Evolutionary conservation across 2,797 vertebrate species (phyloP), one percentile per base, ranked within the genome.

Genomic region (Pelobates cultripes): DNA sequence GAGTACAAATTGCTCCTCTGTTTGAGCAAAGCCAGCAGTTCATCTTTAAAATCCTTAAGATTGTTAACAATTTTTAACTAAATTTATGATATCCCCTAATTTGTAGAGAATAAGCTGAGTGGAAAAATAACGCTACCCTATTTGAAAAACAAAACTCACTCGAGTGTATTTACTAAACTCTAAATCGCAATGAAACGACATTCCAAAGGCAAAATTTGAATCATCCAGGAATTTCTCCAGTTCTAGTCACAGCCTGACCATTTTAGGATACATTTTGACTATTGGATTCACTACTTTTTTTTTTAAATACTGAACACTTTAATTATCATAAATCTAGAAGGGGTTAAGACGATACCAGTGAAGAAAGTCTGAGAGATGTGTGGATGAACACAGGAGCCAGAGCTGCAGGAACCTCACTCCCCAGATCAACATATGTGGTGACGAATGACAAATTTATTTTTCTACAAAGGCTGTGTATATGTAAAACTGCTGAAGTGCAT

Each of bases 401-500:
- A 88, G 86, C 87, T 84, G 86, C 90, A 89, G 88, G 86, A 89
- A 86, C 88, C 88, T 92, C 87, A 6, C 92, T 95, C 94, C 92
- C 90, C 95, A 95, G 94, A 96, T 96, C 96, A 96, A 95, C 97
- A 97, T 97, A 96, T 96, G 97, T 96, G 95, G 96, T 99, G 97
- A 98, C 91, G 95, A 98, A 98, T 97, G 97, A 98, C 96, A 98
- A 96, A 98, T 99, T 99, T 99, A 99, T 99, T 99, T 99, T 98
- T 97, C 97, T 98, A 96, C 97, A 95, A 96, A 98, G 97, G 94
- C 97, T 98, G 97, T 99, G 94, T 99, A 97, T 99, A 96, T 98
- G 97, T 98, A 99, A 98, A 99, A 97, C 97, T 98, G 97, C 96
- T 97, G 97, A 99, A 98, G 98, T 98, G 98, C 97, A 99, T 98